These are phyloP conservation scores for Caenorhabditis brenneri DNA, from an alignment of 1,140 invertebrate species.

Conservation along the genomic window DNA sequence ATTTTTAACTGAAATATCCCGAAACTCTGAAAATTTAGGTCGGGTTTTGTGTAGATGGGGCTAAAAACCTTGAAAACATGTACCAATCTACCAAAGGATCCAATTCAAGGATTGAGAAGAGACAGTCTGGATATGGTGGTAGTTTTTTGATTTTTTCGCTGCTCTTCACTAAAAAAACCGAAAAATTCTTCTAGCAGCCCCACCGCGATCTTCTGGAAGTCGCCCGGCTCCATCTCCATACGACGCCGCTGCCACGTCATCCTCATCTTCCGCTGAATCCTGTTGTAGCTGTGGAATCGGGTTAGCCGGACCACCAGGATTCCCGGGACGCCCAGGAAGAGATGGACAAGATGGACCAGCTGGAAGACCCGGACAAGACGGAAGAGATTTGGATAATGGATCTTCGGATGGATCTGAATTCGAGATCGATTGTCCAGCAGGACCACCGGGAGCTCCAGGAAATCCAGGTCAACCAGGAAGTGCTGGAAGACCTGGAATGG, in stretches of 20 bases:
- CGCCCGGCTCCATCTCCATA: not conserved
- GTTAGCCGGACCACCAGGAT: constrained; percentile 33
- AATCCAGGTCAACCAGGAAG: constrained; percentile 14
- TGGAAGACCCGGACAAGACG: constrained; percentile 41
- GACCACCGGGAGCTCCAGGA: constrained; percentile 46
- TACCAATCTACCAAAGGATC: not conserved
- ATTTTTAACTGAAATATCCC: not conserved
- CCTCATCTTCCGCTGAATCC: constrained; percentile 3
- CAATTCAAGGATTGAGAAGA: not conserved
- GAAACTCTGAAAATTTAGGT: not conserved
- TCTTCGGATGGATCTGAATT: constrained; percentile 16
- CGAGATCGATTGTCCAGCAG: constrained; percentile 43
- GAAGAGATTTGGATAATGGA: not conserved
- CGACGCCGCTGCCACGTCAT: not conserved
- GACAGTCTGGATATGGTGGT: not conserved
- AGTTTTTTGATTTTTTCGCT: too few relatives aligned
- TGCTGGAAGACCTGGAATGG: constrained; percentile 29
- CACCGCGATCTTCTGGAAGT: not conserved
- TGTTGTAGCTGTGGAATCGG: constrained; percentile 45
- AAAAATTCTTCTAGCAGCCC: not conserved
- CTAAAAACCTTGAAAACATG: not conserved
- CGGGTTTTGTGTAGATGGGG: not conserved
- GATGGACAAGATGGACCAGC: constrained; percentile 44
- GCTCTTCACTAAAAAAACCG: too few relatives aligned
- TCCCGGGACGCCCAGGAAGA: constrained; percentile 41